phyloP scores from a whole-genome alignment of 2,888 invertebrate genomes.

The Rhimphoctona megacephalus region DNA sequence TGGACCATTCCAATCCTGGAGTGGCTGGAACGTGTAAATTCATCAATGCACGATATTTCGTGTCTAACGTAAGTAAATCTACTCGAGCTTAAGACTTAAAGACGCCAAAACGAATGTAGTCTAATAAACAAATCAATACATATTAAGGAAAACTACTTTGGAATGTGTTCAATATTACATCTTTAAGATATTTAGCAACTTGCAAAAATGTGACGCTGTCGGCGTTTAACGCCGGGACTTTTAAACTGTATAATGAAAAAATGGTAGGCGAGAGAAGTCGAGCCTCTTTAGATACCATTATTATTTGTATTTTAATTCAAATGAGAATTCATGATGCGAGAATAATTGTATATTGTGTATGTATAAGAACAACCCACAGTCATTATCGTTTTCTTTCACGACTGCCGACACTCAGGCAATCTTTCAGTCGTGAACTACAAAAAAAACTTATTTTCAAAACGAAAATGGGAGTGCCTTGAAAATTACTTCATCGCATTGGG shows the following conservation, averaged over 20 bases:
- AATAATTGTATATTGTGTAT: slow-evolving; percentile 69
- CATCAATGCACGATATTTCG: background rate
- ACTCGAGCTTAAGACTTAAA: background rate
- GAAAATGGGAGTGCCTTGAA: slow-evolving; percentile 68
- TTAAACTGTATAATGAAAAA: slow-evolving; percentile 43
- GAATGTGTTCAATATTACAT: background rate
- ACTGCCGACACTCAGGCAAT: slow-evolving; percentile 59
- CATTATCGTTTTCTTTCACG: slow-evolving; percentile 62
- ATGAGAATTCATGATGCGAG: slow-evolving; percentile 69
- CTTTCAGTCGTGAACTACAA: slow-evolving; percentile 59
- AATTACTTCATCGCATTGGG: slow-evolving; percentile 54
- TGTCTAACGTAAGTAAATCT: background rate
- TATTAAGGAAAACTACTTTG: background rate
- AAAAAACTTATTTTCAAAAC: slow-evolving; percentile 62
- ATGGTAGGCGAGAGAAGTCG: slow-evolving; percentile 43
- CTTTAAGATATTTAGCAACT: background rate
- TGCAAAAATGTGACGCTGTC: slow-evolving; percentile 11
- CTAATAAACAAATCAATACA: background rate
- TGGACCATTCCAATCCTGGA: slow-evolving; percentile 7
- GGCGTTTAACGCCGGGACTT: slow-evolving; percentile 1
- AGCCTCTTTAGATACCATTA: slow-evolving; percentile 49
- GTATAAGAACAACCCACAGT: slow-evolving; percentile 32
- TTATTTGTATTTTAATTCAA: slow-evolving; percentile 63
- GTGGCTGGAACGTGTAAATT: slow-evolving; percentile 2
- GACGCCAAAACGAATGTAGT: too few species aligned